phyloP scores from a whole-genome alignment of 2,113 vertebrate species.

The Daboia siamensis region DNA sequence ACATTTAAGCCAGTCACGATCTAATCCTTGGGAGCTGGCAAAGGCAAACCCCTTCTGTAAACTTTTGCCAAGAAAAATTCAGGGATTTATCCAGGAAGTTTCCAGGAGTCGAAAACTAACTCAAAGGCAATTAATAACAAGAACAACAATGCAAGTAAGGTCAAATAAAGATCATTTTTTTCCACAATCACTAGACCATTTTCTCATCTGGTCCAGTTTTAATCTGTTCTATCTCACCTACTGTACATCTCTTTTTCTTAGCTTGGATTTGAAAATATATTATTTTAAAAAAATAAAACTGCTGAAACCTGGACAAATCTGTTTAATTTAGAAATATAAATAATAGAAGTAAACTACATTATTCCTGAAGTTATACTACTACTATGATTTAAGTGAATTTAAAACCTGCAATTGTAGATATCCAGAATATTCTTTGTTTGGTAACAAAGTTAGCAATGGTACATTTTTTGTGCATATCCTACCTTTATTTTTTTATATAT shows the following conservation, averaged over 20 bases:
- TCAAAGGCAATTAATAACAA: not conserved
- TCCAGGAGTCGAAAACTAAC: not conserved
- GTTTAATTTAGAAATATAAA: not conserved
- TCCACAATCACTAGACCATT: not conserved
- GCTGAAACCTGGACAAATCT: not conserved
- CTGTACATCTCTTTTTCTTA: not conserved
- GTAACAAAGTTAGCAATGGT: too few relatives aligned
- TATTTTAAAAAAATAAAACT: not conserved
- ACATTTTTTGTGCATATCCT: too few relatives aligned
- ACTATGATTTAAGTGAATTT: not conserved
- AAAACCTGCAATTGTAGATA: too few relatives aligned
- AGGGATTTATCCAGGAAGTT: not conserved
- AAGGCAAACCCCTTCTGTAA: not conserved
- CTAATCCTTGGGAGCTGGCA: not conserved
- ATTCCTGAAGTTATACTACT: not conserved
- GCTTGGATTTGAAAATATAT: not conserved
- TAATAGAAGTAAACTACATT: not conserved
- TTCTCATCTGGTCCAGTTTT: not conserved
- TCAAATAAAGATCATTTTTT: not conserved
- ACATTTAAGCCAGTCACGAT: not conserved
- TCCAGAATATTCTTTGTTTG: too few relatives aligned
- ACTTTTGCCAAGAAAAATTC: not conserved
- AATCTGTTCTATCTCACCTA: not conserved
- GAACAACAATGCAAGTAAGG: not conserved
- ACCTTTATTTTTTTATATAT: too few relatives aligned